A percentile compares a stretch with the other conserved stretches of the same genome.
Conservation (phyloP, 2,113 vertebrate genomes). For the Pionites leucogaster region DNA sequence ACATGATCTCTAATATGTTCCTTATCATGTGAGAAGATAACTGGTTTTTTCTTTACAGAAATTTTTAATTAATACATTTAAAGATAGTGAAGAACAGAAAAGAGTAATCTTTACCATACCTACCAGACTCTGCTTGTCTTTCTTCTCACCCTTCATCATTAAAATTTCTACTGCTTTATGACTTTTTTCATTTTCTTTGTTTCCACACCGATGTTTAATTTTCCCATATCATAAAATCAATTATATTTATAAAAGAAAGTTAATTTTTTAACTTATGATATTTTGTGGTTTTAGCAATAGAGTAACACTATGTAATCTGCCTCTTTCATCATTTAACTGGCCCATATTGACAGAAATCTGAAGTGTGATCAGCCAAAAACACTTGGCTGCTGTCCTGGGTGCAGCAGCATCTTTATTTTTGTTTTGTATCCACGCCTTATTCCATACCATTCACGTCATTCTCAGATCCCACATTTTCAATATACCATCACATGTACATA, state of each 20-base stretch:
- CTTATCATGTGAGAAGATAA: accelerated
- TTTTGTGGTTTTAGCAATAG: background rate
- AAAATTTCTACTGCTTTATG: background rate
- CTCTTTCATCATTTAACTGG: background rate
- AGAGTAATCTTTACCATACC: background rate
- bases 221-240: background rate
- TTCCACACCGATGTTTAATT: background rate
- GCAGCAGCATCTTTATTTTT: too few species aligned
- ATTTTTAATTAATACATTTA: background rate
- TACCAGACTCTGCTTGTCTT: background rate
- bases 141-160: background rate
- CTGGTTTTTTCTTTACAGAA: background rate
- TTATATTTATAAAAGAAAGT: background rate
- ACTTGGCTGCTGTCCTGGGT: background rate
- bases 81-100: background rate
- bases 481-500: too few species aligned
- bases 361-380: background rate
- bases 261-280: background rate
- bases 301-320: background rate
- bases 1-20: background rate
- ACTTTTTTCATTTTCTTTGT: background rate
- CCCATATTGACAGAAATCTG: background rate
- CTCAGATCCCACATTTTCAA: too few species aligned
- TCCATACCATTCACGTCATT: too few species aligned
- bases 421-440: too few species aligned